Evolutionary conservation across 2,888 invertebrate genomes (phyloP).

Genomic region (Saturnia pavonia): DNA sequence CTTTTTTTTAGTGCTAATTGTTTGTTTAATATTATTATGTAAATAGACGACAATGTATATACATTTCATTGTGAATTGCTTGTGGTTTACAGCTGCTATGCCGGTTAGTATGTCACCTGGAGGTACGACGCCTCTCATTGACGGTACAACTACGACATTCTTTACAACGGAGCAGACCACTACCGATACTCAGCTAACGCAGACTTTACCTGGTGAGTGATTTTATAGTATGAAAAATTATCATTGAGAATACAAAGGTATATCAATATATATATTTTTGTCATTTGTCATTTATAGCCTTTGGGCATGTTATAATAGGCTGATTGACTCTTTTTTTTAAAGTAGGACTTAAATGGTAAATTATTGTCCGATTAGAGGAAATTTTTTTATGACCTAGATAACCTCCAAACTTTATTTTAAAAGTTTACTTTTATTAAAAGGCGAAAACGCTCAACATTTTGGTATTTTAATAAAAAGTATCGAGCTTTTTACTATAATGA

Average conservation of each 20-base stretch:
- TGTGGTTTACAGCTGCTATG: slow-evolving; percentile 63
- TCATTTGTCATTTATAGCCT: too few relatives aligned
- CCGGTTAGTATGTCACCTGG: slow-evolving; percentile 76
- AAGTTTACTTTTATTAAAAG: too few relatives aligned
- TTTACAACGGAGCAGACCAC: slow-evolving; percentile 70
- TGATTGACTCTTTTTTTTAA: too few relatives aligned
- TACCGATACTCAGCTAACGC: slow-evolving; percentile 68
- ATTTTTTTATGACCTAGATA: too few relatives aligned
- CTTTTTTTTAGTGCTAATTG: slow-evolving; percentile 27
- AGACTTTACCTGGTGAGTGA: slow-evolving; percentile 63
- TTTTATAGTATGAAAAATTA: neutral
- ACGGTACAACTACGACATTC: slow-evolving; percentile 66
- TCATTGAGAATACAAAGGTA: neutral
- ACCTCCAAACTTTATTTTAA: too few relatives aligned
- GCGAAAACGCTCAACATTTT: too few relatives aligned
- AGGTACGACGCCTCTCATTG: slow-evolving; percentile 69
- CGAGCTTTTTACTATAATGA: too few relatives aligned
- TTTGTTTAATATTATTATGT: slow-evolving; percentile 14
- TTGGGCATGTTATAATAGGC: too few relatives aligned
- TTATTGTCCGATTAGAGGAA: too few relatives aligned
- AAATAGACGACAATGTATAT: neutral
- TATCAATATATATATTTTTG: too few relatives aligned
- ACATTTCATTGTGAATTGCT: slow-evolving; percentile 17
- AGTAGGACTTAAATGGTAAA: too few relatives aligned
- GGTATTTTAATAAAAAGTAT: too few relatives aligned